Evolutionary conservation across 2,888 invertebrate genomes (phyloP), one percentile per base, ranked within the genome.

Genomic region (Megamerina dolium): DNA sequence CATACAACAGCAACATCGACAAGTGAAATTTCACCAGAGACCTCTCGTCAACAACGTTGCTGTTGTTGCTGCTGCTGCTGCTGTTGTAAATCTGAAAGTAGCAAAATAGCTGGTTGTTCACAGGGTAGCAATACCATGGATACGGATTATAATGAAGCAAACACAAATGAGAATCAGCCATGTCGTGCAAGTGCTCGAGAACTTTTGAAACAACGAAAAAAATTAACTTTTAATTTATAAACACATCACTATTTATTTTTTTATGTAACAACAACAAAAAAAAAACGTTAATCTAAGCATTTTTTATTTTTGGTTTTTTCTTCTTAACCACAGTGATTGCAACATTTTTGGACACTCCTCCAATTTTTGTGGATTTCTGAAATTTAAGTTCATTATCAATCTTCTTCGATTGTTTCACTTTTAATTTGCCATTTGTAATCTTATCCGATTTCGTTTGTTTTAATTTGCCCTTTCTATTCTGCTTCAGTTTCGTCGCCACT

Each of bases 1-100:
- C 30, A 50, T 35, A 48, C 46, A 3, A 40, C 32, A 12, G 45
- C 44, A 10, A 68, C 66, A 10, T 64, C 62, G 1, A 62, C 60
- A 4, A 47, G 41, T 6, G 58, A 46, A 5, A 42, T 59, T 19
- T 35, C 40, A 16, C n/a, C 40, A 26, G 33, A 21, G 21, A 37
- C 30, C 6, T 16, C 20, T 13, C 21, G 6, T 10, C 4, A 13
- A 4, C 18, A 26, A 19, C 10, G 12, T 19, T 39, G 41, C 18
- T 36, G 37, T 20, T 41, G 39, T 32, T 36, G 35, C 12, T 36
- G 45, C 29, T 6, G 33, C 3, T 46, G 41, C 36, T 43, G 34
- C n/a, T 46, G 42, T 14, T 30, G 14, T 27, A 12, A 31, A 32
- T 19, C 16, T 12, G n/a, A n/a, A n/a, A 38, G 12, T 6, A 9